A percentile compares a stretch with the other conserved stretches of the same genome.
These are phyloP conservation scores for Pygocentrus nattereri DNA, from an alignment of 2,797 vertebrate species.

Conservation along the genomic window DNA sequence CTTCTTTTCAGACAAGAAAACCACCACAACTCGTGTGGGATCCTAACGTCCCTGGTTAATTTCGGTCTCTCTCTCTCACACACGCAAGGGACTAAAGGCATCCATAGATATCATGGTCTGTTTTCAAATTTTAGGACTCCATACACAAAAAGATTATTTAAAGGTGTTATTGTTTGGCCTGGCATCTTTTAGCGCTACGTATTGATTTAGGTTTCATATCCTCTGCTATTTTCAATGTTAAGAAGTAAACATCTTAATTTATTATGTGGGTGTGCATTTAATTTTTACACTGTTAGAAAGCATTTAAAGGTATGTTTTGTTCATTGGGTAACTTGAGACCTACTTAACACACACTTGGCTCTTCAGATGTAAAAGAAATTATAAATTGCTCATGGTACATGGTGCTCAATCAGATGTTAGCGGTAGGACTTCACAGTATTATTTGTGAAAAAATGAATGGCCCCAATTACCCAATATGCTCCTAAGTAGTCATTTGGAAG, in stretches of 20 bases:
- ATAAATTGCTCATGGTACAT: not conserved
- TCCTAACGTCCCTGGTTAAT: slow-evolving; percentile 81
- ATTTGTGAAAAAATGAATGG: not conserved
- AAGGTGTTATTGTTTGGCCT: slow-evolving; percentile 44
- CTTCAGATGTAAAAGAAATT: not conserved
- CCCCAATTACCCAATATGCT: no score
- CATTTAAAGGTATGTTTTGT: slow-evolving; percentile 15
- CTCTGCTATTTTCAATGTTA: slow-evolving; percentile 19
- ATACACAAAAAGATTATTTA: slow-evolving; percentile 40
- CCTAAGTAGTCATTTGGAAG: not conserved
- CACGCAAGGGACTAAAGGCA: slow-evolving; percentile 26
- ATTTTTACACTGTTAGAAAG: slow-evolving; percentile 46
- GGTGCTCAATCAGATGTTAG: slow-evolving; percentile 9
- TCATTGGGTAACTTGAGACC: not conserved
- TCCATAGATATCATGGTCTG: slow-evolving; percentile 13
- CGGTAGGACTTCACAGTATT: slow-evolving; percentile 1
- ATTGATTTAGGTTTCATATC: slow-evolving; percentile 23
- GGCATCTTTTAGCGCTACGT: slow-evolving; percentile 24
- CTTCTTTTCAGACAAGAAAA: slow-evolving; percentile 98
- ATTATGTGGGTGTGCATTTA: slow-evolving; percentile 47
- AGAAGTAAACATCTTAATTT: slow-evolving; percentile 54
- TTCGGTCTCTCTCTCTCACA: slow-evolving; percentile 17
- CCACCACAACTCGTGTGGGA: slow-evolving; percentile 94
- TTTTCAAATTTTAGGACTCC: slow-evolving; percentile 27
- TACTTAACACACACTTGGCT: slow-evolving; percentile 29